Evolutionary conservation across 2,797 vertebrate genomes (phyloP).

Genomic region (Pipistrellus pygmaeus): DNA sequence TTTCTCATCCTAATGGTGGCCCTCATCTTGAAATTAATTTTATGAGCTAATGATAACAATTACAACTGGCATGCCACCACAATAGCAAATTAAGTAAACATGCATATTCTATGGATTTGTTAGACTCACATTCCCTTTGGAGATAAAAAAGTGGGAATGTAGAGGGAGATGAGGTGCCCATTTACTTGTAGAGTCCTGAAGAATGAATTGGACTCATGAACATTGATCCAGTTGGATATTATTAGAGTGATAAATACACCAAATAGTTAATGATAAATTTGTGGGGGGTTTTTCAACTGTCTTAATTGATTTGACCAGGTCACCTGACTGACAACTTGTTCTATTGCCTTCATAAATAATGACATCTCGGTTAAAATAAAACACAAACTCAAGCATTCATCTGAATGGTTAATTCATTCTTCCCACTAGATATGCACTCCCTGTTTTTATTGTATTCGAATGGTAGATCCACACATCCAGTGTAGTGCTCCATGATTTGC

Average conservation of each 20-base stretch:
- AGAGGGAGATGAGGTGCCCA: not conserved
- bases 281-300: not conserved
- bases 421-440: not conserved
- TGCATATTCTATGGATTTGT: not conserved
- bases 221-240: not conserved
- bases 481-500: not conserved
- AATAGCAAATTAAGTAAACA: not conserved
- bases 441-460: constrained; percentile 14
- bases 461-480: not conserved
- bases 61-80: not conserved
- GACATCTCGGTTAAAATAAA: not conserved
- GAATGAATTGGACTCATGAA: not conserved
- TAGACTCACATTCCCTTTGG: not conserved
- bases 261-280: not conserved
- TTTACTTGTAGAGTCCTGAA: not conserved
- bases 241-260: not conserved
- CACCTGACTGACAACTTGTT: not conserved
- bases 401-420: constrained; percentile 1
- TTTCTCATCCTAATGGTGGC: constrained; percentile 37
- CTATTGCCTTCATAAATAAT: not conserved
- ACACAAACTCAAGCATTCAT: not conserved
- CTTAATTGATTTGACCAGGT: not conserved
- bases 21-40: constrained; percentile 63
- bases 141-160: not conserved
- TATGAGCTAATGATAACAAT: constrained; percentile 46